A percentile compares a stretch with the other conserved stretches of the same genome.
Conservation (phyloP, 30 jellyfish, hydroid and myxozoan species). For the Turritopsis dohrnii region DNA sequence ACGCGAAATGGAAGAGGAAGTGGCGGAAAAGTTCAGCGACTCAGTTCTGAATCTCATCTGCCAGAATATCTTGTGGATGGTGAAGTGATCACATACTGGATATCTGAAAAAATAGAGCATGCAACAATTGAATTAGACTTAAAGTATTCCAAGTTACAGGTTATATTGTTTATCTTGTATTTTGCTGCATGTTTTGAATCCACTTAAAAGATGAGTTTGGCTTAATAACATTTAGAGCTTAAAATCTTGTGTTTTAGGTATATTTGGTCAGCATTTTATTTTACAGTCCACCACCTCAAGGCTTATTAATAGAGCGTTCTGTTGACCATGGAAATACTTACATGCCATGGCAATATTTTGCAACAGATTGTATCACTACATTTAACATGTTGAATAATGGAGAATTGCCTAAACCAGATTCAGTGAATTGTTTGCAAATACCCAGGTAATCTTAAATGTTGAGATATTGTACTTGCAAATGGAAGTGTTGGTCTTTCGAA, state of each 20-base stretch:
- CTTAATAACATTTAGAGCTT: not conserved
- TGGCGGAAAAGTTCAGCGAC: slow-evolving; percentile 30
- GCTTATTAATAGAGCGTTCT: slow-evolving; percentile 86
- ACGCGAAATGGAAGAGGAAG: slow-evolving; percentile 46
- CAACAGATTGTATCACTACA: slow-evolving; percentile 60
- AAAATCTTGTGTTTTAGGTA: slow-evolving; percentile 48
- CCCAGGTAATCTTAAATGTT: slow-evolving; percentile 42
- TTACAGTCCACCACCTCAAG: slow-evolving; percentile 95
- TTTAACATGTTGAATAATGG: slow-evolving; percentile 76
- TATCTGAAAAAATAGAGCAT: slow-evolving; percentile 63
- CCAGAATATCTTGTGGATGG: slow-evolving; percentile 82
- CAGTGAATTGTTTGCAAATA: slow-evolving; percentile 85
- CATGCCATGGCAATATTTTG: slow-evolving; percentile 93
- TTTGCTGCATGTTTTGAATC: not conserved
- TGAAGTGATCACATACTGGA: slow-evolving; percentile 74
- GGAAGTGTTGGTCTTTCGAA: no score
- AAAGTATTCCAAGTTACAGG: slow-evolving; percentile 76
- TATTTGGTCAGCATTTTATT: slow-evolving; percentile 67
- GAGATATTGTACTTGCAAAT: not conserved
- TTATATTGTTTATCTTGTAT: not conserved
- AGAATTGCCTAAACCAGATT: slow-evolving; percentile 66
- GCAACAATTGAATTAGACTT: slow-evolving; percentile 81
- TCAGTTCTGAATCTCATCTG: slow-evolving; percentile 68
- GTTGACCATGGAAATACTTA: slow-evolving; percentile 70
- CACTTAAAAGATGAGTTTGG: not conserved